Evolutionary conservation across 2,888 invertebrate species (phyloP).

Genomic region (Listrodromus nycthemerus): DNA sequence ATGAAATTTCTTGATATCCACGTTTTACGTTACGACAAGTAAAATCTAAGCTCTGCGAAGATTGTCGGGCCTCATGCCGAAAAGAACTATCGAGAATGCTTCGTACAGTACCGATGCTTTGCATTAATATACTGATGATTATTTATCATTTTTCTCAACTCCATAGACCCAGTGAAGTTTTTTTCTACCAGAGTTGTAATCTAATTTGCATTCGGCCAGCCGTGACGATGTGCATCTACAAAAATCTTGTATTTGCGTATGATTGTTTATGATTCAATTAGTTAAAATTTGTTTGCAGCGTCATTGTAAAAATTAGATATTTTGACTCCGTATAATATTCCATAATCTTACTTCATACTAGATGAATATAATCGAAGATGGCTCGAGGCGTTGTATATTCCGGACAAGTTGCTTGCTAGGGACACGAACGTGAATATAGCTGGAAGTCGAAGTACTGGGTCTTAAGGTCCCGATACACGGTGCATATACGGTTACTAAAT

Average conservation of each 20-base stretch:
- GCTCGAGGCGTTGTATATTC: constrained; percentile 26
- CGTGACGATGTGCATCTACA: not conserved
- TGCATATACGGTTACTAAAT: constrained; percentile 76
- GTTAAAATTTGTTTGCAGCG: not conserved
- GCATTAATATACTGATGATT: not conserved
- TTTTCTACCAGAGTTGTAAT: no score
- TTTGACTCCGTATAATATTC: not conserved
- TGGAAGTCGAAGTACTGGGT: constrained; percentile 37
- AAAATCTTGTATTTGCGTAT: not conserved
- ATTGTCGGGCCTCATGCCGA: not conserved
- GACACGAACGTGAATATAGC: not conserved
- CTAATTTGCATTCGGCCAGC: no score
- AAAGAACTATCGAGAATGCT: not conserved
- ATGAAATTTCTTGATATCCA: not conserved
- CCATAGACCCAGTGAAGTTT: no score
- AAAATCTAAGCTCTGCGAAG: not conserved
- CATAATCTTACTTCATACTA: not conserved
- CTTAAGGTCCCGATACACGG: constrained; percentile 66
- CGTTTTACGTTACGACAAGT: not conserved
- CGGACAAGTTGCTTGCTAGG: not conserved
- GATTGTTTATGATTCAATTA: not conserved
- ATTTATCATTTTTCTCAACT: no score
- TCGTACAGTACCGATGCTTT: not conserved
- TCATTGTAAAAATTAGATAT: not conserved
- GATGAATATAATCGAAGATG: constrained; percentile 35